These are phyloP conservation scores for Pocillopora meandrina DNA, from an alignment of 92 coral and sea anemone genomes.

Conservation along the genomic window DNA sequence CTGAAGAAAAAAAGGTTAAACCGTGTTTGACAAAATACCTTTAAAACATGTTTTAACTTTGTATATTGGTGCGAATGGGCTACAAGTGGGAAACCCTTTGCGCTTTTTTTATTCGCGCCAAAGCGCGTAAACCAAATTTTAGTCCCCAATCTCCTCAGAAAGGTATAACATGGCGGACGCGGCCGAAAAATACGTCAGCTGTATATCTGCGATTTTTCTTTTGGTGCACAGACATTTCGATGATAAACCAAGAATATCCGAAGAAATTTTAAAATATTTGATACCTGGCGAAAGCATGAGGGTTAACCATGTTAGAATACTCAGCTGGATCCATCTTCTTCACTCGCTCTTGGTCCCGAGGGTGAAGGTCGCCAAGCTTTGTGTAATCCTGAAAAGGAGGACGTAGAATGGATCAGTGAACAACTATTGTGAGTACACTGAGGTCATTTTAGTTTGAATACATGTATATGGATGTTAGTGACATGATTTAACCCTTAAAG, in stretches of 20 bases:
- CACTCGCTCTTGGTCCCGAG: constrained; percentile 82
- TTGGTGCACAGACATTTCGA: not conserved
- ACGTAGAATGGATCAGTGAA: not conserved
- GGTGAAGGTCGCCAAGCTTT: constrained; percentile 81
- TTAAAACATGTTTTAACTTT: no score
- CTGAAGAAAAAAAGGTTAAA: no score
- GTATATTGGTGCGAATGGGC: no score
- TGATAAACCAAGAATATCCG: not conserved
- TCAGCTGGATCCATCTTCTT: constrained; percentile 89
- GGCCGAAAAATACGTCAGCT: not conserved
- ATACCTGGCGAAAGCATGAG: constrained; percentile 84
- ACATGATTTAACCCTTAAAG: no score
- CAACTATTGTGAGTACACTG: not conserved
- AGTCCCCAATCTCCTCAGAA: constrained; percentile 20
- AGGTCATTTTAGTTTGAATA: not conserved
- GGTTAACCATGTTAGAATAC: constrained; percentile 81
- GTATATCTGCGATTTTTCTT: not conserved
- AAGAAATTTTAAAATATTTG: not conserved
- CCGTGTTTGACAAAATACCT: no score
- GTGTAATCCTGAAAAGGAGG: constrained; percentile 74
- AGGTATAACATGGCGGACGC: constrained; percentile 20
- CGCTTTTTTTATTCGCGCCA: not conserved
- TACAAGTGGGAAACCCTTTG: no score
- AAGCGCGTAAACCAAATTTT: not conserved
- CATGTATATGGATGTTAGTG: no score